phyloP scores from a whole-genome alignment of 2,888 invertebrate genomes.

The Heliconius charithonia region DNA sequence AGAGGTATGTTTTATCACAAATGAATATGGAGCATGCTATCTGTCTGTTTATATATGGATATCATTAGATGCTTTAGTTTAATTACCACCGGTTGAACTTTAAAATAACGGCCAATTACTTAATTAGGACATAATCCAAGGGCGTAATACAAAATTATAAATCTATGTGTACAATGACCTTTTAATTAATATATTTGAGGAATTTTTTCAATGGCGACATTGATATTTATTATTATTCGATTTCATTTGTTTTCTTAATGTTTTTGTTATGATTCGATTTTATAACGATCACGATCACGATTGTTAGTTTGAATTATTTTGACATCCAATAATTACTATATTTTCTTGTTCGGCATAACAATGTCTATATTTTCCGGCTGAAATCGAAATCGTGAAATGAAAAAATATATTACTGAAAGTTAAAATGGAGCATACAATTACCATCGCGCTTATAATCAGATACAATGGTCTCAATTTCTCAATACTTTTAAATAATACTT shows the following conservation, averaged over 20 bases:
- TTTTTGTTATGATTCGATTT: no score
- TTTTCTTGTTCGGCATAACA: neutral
- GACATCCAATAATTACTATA: neutral
- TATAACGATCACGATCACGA: no score
- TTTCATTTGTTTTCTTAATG: no score
- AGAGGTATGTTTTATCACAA: neutral
- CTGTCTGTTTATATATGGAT: conserved; percentile 67
- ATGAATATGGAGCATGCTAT: conserved; percentile 15
- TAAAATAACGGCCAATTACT: conserved; percentile 35
- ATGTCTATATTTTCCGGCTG: neutral
- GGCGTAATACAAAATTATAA: conserved; percentile 18
- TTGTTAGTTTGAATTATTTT: neutral
- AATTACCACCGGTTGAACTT: conserved; percentile 43
- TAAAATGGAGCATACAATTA: no score
- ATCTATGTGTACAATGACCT: conserved; percentile 6
- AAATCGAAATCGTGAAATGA: neutral
- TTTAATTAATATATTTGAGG: neutral
- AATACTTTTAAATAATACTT: no score
- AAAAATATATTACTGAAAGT: neutral
- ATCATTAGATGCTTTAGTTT: conserved; percentile 37
- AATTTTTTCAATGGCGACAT: neutral
- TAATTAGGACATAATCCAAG: conserved; percentile 14
- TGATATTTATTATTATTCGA: neutral
- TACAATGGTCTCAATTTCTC: no score
- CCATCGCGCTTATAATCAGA: no score